These are phyloP conservation scores for Ophiothrix spiculata DNA, from an alignment of 35 echinoderm and acorn worm genomes.

Conservation along the genomic window DNA sequence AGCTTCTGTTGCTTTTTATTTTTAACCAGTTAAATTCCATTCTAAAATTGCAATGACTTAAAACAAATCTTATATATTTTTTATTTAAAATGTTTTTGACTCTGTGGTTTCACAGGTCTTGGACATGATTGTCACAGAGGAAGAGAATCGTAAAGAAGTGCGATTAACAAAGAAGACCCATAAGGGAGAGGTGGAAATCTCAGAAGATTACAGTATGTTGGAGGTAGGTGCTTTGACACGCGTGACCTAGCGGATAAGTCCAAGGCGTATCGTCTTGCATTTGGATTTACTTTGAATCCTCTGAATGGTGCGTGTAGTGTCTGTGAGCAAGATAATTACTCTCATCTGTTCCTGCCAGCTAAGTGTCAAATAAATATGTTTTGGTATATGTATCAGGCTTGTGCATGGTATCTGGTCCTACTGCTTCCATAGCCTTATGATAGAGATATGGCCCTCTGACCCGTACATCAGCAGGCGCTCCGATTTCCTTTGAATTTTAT, in stretches of 20 bases:
- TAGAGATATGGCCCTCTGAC: too few relatives aligned
- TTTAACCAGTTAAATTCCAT: not conserved
- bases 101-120: conserved; percentile 30
- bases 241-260: too few relatives aligned
- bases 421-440: too few relatives aligned
- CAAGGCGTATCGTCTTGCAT: too few relatives aligned
- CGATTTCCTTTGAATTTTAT: too few relatives aligned
- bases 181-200: conserved; percentile 94
- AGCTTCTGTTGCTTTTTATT: not conserved
- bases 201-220: conserved; percentile 59
- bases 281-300: too few relatives aligned
- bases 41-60: not conserved
- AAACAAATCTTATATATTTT: not conserved
- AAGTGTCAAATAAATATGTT: not conserved
- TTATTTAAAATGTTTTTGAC: not conserved
- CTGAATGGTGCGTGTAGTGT: too few relatives aligned
- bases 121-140: conserved; percentile 79
- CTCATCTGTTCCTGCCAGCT: too few relatives aligned
- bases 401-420: too few relatives aligned
- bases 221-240: conserved; percentile 41
- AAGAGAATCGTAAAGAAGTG: conserved; percentile 56
- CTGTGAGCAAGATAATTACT: too few relatives aligned
- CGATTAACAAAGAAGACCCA: conserved; percentile 93
- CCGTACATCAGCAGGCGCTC: too few relatives aligned
- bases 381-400: not conserved